phyloP scores from a whole-genome alignment of 37 sponge, comb jelly and placozoan species.

The Lycopodina hypogea region DNA sequence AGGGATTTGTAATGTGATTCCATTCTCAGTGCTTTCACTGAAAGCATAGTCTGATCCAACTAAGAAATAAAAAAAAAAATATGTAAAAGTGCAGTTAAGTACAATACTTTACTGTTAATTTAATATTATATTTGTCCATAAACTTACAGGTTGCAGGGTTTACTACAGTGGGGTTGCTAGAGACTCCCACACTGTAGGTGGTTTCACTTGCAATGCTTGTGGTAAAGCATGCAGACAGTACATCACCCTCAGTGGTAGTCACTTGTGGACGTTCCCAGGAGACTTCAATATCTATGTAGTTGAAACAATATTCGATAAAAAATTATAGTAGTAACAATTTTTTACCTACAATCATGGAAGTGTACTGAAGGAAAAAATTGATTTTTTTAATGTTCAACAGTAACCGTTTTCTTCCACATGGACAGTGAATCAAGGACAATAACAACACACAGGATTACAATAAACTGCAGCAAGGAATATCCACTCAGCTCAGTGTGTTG shows the following conservation, averaged over 20 bases:
- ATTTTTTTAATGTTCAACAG: too few species aligned
- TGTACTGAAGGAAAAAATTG: too few species aligned
- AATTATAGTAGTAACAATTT: too few species aligned
- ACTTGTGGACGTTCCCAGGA: neutral
- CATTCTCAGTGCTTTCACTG: neutral
- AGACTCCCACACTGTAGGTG: neutral
- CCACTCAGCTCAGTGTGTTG: too few species aligned
- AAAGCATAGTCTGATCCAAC: constrained; percentile 1
- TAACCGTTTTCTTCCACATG: too few species aligned
- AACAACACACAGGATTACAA: too few species aligned
- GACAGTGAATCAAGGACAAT: too few species aligned
- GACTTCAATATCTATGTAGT: neutral
- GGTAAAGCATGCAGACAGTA: neutral
- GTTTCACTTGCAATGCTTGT: neutral
- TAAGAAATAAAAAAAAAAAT: neutral
- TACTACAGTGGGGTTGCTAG: neutral
- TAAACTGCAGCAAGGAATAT: too few species aligned
- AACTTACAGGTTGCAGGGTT: constrained; percentile 2
- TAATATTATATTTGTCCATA: neutral
- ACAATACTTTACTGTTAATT: neutral
- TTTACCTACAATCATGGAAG: too few species aligned
- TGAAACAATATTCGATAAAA: too few species aligned
- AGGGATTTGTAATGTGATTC: neutral
- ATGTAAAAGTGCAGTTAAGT: neutral
- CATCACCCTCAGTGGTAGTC: neutral